Evolutionary conservation across 2,113 vertebrate genomes (phyloP), one percentile per base, ranked within the genome.

Genomic region (Neodon shergylaensis): DNA sequence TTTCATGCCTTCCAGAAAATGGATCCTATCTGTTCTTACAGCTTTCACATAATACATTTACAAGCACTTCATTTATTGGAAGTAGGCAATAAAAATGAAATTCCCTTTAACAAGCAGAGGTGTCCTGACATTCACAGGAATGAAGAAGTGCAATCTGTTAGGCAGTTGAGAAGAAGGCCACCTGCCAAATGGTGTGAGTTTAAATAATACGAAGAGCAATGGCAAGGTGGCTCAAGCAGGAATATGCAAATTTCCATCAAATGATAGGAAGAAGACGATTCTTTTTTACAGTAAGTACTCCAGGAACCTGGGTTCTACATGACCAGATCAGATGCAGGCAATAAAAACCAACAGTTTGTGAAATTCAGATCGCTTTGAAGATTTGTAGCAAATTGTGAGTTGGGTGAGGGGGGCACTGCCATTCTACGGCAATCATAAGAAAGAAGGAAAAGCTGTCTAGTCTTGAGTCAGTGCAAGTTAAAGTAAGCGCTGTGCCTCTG

Each of bases 1-100:
- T 97, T 96, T 96, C 85, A 65, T 97, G 94, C 93, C 96, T 97
- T 94, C 78, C 44, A 90, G 93, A 92, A 95, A 95, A 79, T 93
- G 78, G 96, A 92, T 97, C 96, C 94, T 77, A 95, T 96, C 82
- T 79, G 44, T 47, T 90, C 42, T 91, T 95, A 77, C 33, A 36
- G 31, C 91, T 84, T 95, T 88, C 83, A 31, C 12, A 5, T 89
- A 94, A 92, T 54, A 90, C 42, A 63, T 97, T 97, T 94, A n/a
- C 72, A 96, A 82, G 52, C 2, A 11, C 54, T 97, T 98, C 73
- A 95, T 91, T 95, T 97, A 68, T 91, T 97, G 91, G 95, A 91
- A 93, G 36, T 36, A 78, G 88, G 72, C 33, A 93, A 95, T 94
- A 95, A 97, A 96, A 21, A 93, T 91, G 87, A 76, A 63, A 84